Conservation (phyloP, 2,888 invertebrate species). For the Anaspis maculata region DNA sequence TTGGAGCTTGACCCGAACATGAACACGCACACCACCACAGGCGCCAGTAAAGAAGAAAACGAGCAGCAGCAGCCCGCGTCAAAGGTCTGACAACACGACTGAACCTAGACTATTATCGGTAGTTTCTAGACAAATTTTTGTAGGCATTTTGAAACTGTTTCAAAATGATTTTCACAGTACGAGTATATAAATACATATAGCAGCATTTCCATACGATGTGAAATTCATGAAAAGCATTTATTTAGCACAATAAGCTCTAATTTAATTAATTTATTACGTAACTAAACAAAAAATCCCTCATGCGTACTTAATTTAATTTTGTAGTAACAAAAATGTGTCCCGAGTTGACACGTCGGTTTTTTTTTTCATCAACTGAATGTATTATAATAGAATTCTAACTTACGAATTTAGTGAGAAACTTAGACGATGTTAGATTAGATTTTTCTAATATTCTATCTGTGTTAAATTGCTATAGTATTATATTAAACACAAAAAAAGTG, state of each 20-base stretch:
- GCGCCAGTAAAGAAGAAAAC: constrained; percentile 13
- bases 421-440: constrained; percentile 18
- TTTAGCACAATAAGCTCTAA: too few species aligned
- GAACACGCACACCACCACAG: constrained; percentile 26
- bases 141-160: too few species aligned
- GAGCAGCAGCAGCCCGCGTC: constrained; percentile 11
- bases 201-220: too few species aligned
- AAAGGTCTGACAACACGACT: constrained; percentile 21
- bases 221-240: too few species aligned
- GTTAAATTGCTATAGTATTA: constrained; percentile 6
- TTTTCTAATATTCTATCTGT: constrained; percentile 19
- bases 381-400: constrained; percentile 8
- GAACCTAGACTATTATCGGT: constrained; percentile 8
- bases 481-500: not conserved
- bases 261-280: too few species aligned
- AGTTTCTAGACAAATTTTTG: constrained; percentile 7
- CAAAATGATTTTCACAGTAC: too few species aligned
- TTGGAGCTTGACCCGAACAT: constrained; percentile 32
- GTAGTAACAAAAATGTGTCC: too few species aligned
- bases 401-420: constrained; percentile 20
- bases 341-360: too few species aligned
- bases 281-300: too few species aligned
- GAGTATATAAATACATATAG: too few species aligned
- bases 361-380: too few species aligned
- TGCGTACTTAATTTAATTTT: too few species aligned